phyloP scores from a whole-genome alignment of 35 echinoderm and acorn worm genomes.

The Amphiura filiformis region DNA sequence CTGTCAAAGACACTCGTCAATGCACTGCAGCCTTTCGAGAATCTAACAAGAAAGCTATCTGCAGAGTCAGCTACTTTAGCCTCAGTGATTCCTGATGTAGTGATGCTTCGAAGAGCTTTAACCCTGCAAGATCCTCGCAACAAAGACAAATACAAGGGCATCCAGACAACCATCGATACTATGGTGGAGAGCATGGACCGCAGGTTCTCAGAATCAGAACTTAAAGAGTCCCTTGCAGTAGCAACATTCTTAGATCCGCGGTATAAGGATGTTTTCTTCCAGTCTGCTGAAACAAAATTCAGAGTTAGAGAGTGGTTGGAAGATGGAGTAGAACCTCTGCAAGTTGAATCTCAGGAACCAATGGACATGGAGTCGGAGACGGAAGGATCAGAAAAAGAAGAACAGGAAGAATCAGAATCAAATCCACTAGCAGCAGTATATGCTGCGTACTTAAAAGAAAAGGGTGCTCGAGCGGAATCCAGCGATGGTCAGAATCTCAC shows the following conservation, averaged over 20 bases:
- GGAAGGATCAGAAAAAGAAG: background rate
- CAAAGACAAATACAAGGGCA: background rate
- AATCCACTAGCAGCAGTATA: background rate
- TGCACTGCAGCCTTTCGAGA: background rate
- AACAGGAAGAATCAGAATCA: background rate
- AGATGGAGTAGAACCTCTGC: background rate
- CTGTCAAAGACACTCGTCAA: background rate
- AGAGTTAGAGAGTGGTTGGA: background rate
- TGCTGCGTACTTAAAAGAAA: background rate
- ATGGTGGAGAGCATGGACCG: background rate
- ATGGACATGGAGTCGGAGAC: background rate
- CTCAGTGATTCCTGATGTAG: background rate
- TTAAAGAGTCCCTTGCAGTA: background rate
- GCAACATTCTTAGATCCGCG: slow-evolving; percentile 25
- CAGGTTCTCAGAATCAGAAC: background rate
- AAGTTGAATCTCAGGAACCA: background rate
- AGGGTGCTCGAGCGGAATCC: background rate
- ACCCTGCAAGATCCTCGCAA: background rate
- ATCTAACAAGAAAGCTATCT: background rate
- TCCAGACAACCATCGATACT: background rate
- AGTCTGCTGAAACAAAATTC: background rate
- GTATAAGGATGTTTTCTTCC: background rate
- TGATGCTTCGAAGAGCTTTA: background rate
- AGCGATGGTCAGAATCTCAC: background rate
- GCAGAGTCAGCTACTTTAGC: background rate